Evolutionary conservation across 2,888 invertebrate species (phyloP), one percentile per base, ranked within the genome.

Genomic region (Conops quadrifasciatus): DNA sequence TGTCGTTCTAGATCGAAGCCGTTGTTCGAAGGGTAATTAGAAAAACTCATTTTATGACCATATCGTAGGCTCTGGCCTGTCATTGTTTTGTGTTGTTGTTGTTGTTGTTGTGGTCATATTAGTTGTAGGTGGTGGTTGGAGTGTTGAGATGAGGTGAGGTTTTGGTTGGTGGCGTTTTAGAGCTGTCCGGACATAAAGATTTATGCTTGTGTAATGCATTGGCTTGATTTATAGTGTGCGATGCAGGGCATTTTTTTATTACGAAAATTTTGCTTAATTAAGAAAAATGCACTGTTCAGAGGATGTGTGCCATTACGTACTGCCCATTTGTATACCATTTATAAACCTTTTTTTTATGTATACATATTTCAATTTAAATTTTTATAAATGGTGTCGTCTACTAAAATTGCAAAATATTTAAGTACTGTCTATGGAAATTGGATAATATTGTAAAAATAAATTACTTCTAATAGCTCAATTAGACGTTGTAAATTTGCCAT

Each of bases 21-120:
- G 47, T 58, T 58, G 49, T 62, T 68, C 71, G 68, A 43, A 60
- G 71, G 64, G 69, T 73, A 71, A 73, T 73, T 73, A 73, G 73
- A 73, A 71, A 73, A 73, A 71, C 71, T 68, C 66, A 69, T 69
- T 73, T 73, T 73, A 71, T 69, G 73, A 63, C 71, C 51, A 36
- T 36, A 9, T n/a, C n/a, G n/a, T n/a, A 51, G 62, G 66, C 51
- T 47, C 26, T 62, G 30, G 60, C n/a, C 62, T 51, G 62, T 68
- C 51, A 47, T 36, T 51, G 60, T 45, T 36, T 36, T 36, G 9
- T 51, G 21, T 60, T 67, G 67, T 19, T 47, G 47, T 56, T 56
- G 58, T 24, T 43, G 56, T 56, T 56, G 43, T 21, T 21, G 19
- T 53, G 19, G 7, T 21, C 21, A n/a, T 9, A 2, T 2, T n/a